Conservation (phyloP, 1,140 invertebrate genomes). For the Trichogramma pretiosum region DNA sequence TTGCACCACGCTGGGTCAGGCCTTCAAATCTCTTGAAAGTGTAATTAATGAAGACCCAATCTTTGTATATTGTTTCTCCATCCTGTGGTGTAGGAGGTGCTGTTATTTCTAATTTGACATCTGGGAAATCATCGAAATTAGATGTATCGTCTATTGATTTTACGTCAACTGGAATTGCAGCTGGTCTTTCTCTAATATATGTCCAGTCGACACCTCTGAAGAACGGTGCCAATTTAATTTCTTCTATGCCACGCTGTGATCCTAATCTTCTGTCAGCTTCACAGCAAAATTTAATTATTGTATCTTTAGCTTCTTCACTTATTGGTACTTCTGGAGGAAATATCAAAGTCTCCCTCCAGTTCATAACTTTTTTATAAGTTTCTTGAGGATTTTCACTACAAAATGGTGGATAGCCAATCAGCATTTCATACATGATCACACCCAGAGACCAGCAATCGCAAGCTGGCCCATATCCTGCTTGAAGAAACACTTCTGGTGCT, state of each 20-base stretch:
- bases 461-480: conserved; percentile 92
- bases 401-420: conserved; percentile 98
- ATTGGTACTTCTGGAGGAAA: conserved; percentile 99
- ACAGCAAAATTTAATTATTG: conserved; percentile 85
- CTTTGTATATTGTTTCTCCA: conserved; percentile 82
- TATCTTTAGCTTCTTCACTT: conserved; percentile 84
- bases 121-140: conserved; percentile 99
- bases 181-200: conserved; percentile 91
- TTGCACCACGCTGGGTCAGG: conserved; percentile 76
- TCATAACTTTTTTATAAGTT: conserved; percentile 99
- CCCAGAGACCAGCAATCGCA: conserved; percentile 99
- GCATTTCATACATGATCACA: conserved; percentile 99
- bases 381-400: conserved; percentile 99
- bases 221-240: conserved; percentile 78
- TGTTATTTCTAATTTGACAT: conserved; percentile 94
- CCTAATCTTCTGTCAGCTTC: conserved; percentile 84
- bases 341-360: conserved; percentile 94
- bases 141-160: conserved; percentile 94
- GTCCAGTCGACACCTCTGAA: conserved; percentile 93
- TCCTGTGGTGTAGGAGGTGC: conserved; percentile 72
- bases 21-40: conserved; percentile 99
- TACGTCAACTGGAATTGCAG: conserved; percentile 93
- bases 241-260: conserved; percentile 79
- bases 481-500: conserved; percentile 95
- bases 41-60: conserved; percentile 99